phyloP scores from a whole-genome alignment of 2,113 vertebrate genomes.

The Callorhinus ursinus region DNA sequence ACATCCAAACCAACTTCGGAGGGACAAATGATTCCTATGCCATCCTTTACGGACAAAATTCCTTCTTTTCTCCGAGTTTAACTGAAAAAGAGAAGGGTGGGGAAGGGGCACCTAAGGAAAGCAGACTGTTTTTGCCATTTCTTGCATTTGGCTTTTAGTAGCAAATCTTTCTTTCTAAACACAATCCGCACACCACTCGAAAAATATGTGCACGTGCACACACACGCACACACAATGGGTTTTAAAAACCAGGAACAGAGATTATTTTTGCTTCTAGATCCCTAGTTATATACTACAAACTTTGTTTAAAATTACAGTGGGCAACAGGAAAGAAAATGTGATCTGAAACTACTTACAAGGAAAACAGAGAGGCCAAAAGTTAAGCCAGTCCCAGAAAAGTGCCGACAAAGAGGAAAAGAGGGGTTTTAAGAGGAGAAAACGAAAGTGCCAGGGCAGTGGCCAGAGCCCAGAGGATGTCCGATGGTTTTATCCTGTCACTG shows the following conservation, averaged over 20 bases:
- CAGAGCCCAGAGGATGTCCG: neutral
- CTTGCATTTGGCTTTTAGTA: neutral
- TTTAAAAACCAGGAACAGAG: neutral
- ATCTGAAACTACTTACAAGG: neutral
- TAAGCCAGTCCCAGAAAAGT: neutral
- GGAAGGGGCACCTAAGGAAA: neutral
- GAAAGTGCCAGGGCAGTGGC: neutral
- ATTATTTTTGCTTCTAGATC: neutral
- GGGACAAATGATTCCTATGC: neutral
- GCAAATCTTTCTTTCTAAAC: neutral
- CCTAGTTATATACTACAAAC: neutral
- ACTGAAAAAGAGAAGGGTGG: neutral
- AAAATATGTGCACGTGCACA: neutral
- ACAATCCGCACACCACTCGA: neutral
- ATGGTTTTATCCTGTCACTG: neutral
- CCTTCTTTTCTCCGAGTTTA: neutral
- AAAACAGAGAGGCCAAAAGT: neutral
- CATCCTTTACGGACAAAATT: neutral
- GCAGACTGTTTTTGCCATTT: neutral
- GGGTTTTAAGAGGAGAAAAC: neutral
- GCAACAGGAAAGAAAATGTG: neutral
- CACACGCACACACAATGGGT: rapidly evolving
- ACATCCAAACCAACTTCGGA: neutral
- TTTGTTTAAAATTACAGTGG: neutral
- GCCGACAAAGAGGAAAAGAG: neutral